A percentile compares a stretch with the other conserved stretches of the same genome.
phyloP scores from a whole-genome alignment of 2,113 vertebrate genomes.

The Corapipo altera region DNA sequence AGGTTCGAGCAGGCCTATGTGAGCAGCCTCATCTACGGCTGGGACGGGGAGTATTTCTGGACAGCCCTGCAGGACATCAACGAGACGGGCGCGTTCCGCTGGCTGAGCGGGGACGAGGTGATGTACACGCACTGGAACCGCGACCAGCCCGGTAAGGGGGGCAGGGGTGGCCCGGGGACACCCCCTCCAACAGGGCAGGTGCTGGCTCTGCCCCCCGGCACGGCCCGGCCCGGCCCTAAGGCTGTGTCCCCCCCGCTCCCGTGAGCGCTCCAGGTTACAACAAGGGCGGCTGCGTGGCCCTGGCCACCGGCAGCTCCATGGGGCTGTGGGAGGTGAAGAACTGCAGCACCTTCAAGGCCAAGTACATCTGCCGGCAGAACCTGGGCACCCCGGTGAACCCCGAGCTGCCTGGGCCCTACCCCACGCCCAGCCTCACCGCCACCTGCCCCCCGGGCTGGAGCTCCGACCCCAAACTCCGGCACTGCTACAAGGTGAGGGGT shows the following conservation, averaged over 20 bases:
- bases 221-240: neutral
- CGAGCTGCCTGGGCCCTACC: constrained; percentile 77
- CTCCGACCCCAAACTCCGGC: constrained; percentile 80
- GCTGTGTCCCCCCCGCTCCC: constrained; percentile 1
- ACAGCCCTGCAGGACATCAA: constrained; percentile 86
- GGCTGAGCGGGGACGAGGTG: constrained; percentile 88
- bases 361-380: constrained; percentile 93
- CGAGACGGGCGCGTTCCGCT: constrained; percentile 79
- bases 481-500: constrained; percentile 91
- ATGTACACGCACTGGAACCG: constrained; percentile 94
- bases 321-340: constrained; percentile 94
- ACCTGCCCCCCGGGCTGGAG: constrained; percentile 87
- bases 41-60: constrained; percentile 87
- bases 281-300: constrained; percentile 86
- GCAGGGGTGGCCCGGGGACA: accelerated
- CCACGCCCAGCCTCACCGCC: constrained; percentile 87
- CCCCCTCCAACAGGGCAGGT: accelerated
- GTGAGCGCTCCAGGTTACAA: constrained; percentile 70
- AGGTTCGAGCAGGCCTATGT: constrained; percentile 96
- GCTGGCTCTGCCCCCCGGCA: neutral
- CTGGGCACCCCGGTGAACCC: constrained; percentile 82
- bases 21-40: constrained; percentile 89
- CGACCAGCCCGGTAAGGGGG: constrained; percentile 86
- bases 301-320: constrained; percentile 85
- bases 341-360: constrained; percentile 81